Percentiles rank a stretch among this genome's conserved stretches.
Evolutionary conservation across 2,113 vertebrate species (phyloP).

Genomic region (Pongo pygmaeus): DNA sequence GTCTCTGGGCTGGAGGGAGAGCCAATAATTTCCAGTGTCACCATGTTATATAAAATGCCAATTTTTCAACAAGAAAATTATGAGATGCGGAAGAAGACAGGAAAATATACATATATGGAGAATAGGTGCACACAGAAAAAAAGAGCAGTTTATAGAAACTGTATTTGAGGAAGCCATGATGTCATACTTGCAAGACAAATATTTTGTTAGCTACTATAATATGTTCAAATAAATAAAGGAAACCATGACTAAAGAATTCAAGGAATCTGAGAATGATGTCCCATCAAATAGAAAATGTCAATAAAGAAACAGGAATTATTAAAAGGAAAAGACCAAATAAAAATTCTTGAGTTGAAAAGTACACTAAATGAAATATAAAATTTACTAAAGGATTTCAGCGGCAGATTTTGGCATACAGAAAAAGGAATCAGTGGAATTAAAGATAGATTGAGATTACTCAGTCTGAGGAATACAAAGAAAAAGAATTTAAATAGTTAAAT

Average conservation of each 20-base stretch:
- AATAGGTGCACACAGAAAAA: background rate
- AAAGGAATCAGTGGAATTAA: background rate
- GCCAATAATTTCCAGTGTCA: background rate
- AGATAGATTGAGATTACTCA: background rate
- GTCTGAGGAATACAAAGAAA: background rate
- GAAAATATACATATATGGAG: background rate
- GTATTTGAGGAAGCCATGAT: background rate
- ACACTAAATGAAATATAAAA: background rate
- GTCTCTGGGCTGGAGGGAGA: background rate
- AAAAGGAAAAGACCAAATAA: background rate
- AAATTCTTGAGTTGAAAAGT: background rate
- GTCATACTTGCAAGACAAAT: background rate
- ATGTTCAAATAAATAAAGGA: background rate
- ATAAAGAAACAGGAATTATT: background rate
- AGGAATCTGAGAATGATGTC: background rate
- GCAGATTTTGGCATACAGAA: background rate
- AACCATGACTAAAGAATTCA: background rate
- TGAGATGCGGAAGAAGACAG: background rate
- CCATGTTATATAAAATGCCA: background rate
- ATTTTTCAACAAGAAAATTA: background rate
- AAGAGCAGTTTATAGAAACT: background rate
- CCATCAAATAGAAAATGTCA: background rate
- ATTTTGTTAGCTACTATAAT: background rate
- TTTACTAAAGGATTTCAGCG: background rate
- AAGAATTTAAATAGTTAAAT: background rate